phyloP scores from a whole-genome alignment of 2,113 vertebrate genomes.

The Cariama cristata region DNA sequence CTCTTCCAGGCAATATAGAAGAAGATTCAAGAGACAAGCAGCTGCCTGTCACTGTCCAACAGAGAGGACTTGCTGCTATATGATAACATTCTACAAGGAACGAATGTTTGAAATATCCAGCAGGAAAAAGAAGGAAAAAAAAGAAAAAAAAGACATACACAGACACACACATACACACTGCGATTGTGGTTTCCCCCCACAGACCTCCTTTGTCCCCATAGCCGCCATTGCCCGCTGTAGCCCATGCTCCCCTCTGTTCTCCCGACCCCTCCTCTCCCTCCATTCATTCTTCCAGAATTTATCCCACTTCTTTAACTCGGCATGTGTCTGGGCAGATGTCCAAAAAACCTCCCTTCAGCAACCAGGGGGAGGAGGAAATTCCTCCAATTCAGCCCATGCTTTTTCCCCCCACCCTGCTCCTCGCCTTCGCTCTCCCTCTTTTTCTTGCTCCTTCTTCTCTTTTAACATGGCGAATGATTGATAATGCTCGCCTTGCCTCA shows the following conservation, averaged over 20 bases:
- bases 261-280: conserved; percentile 61
- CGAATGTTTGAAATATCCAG: conserved; percentile 29
- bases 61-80: neutral
- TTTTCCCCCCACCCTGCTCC: conserved; percentile 39
- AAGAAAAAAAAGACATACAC: neutral
- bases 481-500: conserved; percentile 62
- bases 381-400: conserved; percentile 68
- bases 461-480: conserved; percentile 76
- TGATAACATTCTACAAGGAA: conserved; percentile 21
- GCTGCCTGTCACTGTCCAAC: neutral
- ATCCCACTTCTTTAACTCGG: conserved; percentile 82
- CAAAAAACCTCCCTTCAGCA: conserved; percentile 82
- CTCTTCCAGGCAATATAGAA: neutral
- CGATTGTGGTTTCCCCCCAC: neutral
- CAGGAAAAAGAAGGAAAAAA: neutral
- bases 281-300: conserved; percentile 80
- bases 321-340: conserved; percentile 98
- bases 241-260: conserved; percentile 55
- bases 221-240: neutral
- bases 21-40: neutral
- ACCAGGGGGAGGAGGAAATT: conserved; percentile 58
- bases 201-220: conserved; percentile 67
- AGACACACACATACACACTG: rapidly evolving
- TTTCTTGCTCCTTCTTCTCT: conserved; percentile 71
- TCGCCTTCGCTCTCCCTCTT: conserved; percentile 58